phyloP scores from a whole-genome alignment of 2,113 vertebrate species.

The Prunella fulvescens region DNA sequence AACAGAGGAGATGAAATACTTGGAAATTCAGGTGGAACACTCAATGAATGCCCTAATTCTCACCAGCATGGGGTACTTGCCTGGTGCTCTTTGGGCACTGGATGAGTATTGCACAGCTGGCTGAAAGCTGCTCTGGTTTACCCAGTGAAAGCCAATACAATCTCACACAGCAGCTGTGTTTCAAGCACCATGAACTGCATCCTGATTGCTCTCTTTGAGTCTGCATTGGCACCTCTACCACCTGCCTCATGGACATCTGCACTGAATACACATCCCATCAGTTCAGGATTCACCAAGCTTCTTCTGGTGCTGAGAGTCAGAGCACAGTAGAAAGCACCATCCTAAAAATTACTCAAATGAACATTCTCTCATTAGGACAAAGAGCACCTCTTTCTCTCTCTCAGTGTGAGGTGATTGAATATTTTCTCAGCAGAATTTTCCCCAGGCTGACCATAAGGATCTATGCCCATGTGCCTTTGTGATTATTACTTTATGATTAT shows the following conservation, averaged over 20 bases:
- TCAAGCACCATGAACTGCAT: not conserved
- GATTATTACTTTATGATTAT: not conserved
- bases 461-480: not conserved
- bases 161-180: not conserved
- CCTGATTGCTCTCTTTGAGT: not conserved
- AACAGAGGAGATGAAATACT: not conserved
- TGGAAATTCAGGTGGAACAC: not conserved
- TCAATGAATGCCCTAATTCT: not conserved
- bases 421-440: not conserved
- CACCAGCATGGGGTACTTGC: fast-evolving
- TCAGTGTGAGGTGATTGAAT: not conserved
- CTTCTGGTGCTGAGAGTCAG: not conserved
- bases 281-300: not conserved
- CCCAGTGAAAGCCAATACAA: not conserved
- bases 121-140: not conserved
- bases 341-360: not conserved
- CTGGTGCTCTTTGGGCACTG: not conserved
- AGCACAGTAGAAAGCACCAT: not conserved
- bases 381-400: not conserved
- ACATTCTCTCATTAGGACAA: not conserved
- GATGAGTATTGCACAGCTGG: not conserved
- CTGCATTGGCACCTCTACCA: not conserved
- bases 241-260: not conserved
- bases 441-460: not conserved
- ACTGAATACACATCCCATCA: fast-evolving